Evolutionary conservation across 2,888 invertebrate species (phyloP), one percentile per base, ranked within the genome.

Genomic region (Gibbula magus): DNA sequence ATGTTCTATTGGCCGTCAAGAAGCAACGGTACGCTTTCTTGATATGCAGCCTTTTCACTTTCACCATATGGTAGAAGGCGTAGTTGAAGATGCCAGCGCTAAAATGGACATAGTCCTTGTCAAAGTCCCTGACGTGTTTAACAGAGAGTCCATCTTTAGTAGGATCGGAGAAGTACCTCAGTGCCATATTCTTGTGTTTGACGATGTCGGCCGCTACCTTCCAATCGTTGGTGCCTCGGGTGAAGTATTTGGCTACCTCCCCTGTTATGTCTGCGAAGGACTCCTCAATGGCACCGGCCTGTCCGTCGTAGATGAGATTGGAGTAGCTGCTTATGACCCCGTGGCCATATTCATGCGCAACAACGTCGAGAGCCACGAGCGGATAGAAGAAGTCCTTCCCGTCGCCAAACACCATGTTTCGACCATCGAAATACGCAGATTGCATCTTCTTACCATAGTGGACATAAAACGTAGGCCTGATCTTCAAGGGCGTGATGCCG

Each of bases 271-370:
- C 88, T 18, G 84, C 81, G 73, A 85, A 86, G 0, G 87, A 81
- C 76, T 87, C 87, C 61, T 83, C 79, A 3, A 86, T 80, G 4
- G 70, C 85, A 0, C 86, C 86, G 0, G 85, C 82, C 39, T 86
- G 82, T 20, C 80, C 81, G 0, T 22, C 16, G 66, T 86, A 86
- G 29, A 77, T 79, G 0, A 88, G 79, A 16, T 67, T 67, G 1
- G 86, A 82, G 56, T 85, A 82, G 0, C 66, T 16, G 10, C 86
- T 85, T 0, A 86, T 84, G 54, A 87, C 84, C 0, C 84, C 83
- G 61, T 88, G 88, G 0, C 83, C 81, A 10, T 86, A 54, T 67
- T 88, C 88, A 75, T 88, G 88, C 2, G 82, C 85, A 0, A 88
- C 54, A 3, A 86, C 76, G 29, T 86, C 86, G 10, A 81, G 53